phyloP scores from a whole-genome alignment of 2,113 vertebrate species.

The Leucosticte australis region DNA sequence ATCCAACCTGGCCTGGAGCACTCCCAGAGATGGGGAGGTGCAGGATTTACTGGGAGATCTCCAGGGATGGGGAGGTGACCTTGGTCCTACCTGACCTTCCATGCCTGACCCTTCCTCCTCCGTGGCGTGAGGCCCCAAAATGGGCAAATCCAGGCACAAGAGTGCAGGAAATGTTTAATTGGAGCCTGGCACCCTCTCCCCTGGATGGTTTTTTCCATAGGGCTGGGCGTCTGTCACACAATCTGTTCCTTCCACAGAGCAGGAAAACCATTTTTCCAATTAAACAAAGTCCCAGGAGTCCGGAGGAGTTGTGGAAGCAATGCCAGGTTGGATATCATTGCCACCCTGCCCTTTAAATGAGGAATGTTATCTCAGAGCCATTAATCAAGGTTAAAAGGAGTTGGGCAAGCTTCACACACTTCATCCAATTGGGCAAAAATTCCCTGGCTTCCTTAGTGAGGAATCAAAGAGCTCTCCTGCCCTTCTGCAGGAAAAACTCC shows the following conservation, averaged over 20 bases:
- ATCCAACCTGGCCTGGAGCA: not conserved
- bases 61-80: not conserved
- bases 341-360: not conserved
- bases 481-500: not conserved
- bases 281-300: not conserved
- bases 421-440: not conserved
- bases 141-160: not conserved
- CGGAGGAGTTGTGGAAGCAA: not conserved
- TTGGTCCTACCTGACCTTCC: not conserved
- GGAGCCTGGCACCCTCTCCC: not conserved
- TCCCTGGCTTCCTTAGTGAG: not conserved
- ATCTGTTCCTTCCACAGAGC: not conserved
- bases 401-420: not conserved
- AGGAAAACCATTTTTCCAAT: not conserved
- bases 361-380: not conserved
- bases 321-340: not conserved
- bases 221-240: not conserved
- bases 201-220: not conserved
- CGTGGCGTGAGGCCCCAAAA: accelerated
- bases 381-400: not conserved
- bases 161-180: not conserved
- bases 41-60: not conserved
- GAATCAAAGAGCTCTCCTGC: not conserved
- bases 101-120: not conserved
- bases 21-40: not conserved